Evolutionary conservation across 2,888 invertebrate genomes (phyloP), one percentile per base, ranked within the genome.

Genomic region (Nysson spinosus): DNA sequence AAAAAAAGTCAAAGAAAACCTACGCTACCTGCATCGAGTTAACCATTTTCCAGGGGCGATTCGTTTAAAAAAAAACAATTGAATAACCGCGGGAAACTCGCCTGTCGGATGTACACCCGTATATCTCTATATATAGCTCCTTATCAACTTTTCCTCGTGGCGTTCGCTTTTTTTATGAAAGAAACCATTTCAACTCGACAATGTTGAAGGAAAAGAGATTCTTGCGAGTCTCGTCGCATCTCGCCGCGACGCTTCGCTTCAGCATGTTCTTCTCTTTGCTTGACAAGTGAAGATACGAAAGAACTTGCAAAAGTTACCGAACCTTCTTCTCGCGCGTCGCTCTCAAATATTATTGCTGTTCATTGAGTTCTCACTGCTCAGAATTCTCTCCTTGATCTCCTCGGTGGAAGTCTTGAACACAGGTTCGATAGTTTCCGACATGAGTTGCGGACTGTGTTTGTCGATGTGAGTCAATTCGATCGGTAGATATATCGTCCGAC

Each of bases 401-500:
- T 83, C 80, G 1, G 65, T 50, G 9, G 79, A 65, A 11, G 79
- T 65, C 52, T 73, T 79, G 12, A 60, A 81, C 28, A 56, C 58
- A 24, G 62, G 76, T 35, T 70, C 78, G 55, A 69, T 75, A 5
- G 71, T 61, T n/a, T 77, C 78, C 39, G 78, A 75, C 24, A 77
- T 51, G 40, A 69, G 63, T 61, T 83, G 84, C 1, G 83, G 55
- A 57, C 69, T 81, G 66, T 84, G 79, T 64, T 81, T 85, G 63
- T 85, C 85, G 55, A 84, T 80, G 72, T 87, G 86, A 51, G 85
- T 85, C 61, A 88, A 89, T 75, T 92, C 92, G 56, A 91, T 89
- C 5, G 93, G 93, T 22, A 93, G 89, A 86, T 91, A 94, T 69
- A 94, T 91, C 81, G 91, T 92, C 87, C 93, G 92, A 20, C 91